Conservation (phyloP, 2,888 invertebrate genomes). For the Hyalella azteca region DNA sequence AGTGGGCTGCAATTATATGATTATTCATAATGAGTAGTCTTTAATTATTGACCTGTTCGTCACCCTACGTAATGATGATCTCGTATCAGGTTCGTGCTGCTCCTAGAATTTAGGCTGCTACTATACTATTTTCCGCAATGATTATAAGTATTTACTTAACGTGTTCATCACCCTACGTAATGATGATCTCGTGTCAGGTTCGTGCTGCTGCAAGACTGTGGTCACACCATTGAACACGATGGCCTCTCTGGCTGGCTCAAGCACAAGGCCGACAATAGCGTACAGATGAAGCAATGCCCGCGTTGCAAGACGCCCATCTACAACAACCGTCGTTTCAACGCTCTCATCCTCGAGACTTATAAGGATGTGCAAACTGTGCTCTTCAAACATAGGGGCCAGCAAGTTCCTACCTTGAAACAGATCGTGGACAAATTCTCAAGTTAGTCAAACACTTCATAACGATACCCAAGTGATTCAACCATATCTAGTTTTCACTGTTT, state of each 20-base stretch:
- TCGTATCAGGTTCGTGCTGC: slow-evolving; percentile 60
- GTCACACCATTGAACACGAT: slow-evolving; percentile 63
- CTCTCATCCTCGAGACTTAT: slow-evolving; percentile 35
- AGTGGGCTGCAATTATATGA: too few species aligned
- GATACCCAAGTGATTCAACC: too few species aligned
- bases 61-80: neutral
- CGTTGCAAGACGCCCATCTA: slow-evolving; percentile 69
- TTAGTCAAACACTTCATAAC: too few species aligned
- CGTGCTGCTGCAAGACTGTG: slow-evolving; percentile 61
- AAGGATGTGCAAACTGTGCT: slow-evolving; percentile 40
- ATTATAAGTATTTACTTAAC: too few species aligned
- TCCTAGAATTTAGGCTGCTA: too few species aligned
- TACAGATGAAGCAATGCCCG: slow-evolving; percentile 67
- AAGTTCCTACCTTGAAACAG: neutral
- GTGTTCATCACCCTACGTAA: too few species aligned
- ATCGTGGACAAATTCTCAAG: too few species aligned
- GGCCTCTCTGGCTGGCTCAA: slow-evolving; percentile 62
- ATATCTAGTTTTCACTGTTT: too few species aligned
- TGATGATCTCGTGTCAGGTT: slow-evolving; percentile 58
- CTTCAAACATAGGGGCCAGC: slow-evolving; percentile 29
- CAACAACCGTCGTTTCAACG: slow-evolving; percentile 66
- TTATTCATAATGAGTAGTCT: too few species aligned
- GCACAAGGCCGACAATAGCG: neutral
- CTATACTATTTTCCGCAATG: too few species aligned
- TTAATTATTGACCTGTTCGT: too few species aligned